These are phyloP conservation scores for Drosophila teissieri DNA, from an alignment of 1,140 invertebrate genomes.

Conservation along the genomic window DNA sequence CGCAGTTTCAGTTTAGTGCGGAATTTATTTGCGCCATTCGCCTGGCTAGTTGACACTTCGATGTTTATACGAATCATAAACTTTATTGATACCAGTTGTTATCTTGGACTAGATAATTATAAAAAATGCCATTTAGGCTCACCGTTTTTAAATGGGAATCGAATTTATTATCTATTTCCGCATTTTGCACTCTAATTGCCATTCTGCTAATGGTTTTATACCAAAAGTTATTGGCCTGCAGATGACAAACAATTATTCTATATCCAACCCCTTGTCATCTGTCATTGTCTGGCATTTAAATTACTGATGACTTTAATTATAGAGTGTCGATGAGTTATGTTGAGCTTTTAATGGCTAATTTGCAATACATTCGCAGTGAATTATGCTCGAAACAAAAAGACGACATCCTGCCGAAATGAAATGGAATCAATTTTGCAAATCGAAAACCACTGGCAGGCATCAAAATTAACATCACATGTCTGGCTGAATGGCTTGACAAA, in stretches of 20 bases:
- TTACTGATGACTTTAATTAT: slow-evolving; percentile 24
- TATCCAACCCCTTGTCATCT: background rate
- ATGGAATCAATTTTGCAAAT: slow-evolving; percentile 52
- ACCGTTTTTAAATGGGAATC: too few species aligned
- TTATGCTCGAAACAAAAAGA: slow-evolving; percentile 29
- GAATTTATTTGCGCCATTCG: background rate
- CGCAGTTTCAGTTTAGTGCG: background rate
- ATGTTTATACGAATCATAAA: background rate
- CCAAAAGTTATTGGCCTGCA: background rate
- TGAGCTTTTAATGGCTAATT: slow-evolving; percentile 36
- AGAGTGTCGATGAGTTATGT: slow-evolving; percentile 20
- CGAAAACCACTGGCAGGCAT: slow-evolving; percentile 35
- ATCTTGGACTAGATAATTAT: too few species aligned
- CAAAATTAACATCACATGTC: slow-evolving; percentile 24
- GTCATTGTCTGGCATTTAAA: slow-evolving; percentile 15
- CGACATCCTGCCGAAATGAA: background rate
- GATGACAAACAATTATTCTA: background rate
- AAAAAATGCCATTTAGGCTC: background rate
- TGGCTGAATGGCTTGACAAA: slow-evolving; percentile 51
- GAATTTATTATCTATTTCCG: too few species aligned
- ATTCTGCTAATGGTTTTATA: background rate
- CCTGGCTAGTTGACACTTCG: background rate
- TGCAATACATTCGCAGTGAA: slow-evolving; percentile 19
- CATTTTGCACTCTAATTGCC: too few species aligned
- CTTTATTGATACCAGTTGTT: too few species aligned